phyloP scores from a whole-genome alignment of 2,113 vertebrate species.

The Sinocyclocheilus grahami region DNA sequence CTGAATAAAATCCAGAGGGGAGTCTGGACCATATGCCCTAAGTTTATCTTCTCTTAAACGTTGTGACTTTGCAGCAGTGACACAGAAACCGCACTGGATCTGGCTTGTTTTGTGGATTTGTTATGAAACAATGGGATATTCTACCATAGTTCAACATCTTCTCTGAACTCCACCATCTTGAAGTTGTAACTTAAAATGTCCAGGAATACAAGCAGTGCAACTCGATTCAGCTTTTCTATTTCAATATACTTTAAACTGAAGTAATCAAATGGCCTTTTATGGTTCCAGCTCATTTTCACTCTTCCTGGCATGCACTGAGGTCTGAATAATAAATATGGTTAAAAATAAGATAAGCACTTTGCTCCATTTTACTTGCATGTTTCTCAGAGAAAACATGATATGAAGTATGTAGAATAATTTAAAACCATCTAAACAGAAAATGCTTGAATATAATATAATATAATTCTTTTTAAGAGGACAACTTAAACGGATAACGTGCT shows the following conservation, averaged over 20 bases:
- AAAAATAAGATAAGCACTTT: not conserved
- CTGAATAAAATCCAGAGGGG: conserved; percentile 37
- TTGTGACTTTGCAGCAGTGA: not conserved
- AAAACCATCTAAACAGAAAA: not conserved
- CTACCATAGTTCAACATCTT: not conserved
- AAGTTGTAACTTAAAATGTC: not conserved
- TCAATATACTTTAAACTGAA: not conserved
- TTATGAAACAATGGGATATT: not conserved
- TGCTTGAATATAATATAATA: too few species aligned
- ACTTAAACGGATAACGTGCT: too few species aligned
- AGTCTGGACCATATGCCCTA: conserved; percentile 21
- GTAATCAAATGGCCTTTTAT: not conserved
- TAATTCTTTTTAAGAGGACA: too few species aligned
- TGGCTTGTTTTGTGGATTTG: not conserved
- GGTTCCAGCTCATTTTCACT: not conserved
- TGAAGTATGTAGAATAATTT: not conserved
- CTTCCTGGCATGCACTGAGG: not conserved
- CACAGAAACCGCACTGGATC: not conserved
- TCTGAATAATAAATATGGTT: not conserved
- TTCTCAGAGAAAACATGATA: not conserved
- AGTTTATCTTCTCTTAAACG: conserved; percentile 10
- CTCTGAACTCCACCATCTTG: not conserved
- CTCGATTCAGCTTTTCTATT: not conserved
- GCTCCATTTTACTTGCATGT: not conserved
- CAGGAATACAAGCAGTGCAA: not conserved